Base-by-base conservation (phyloP, 2,888 invertebrate species). In the Brachynemurus nebulosus region DNA sequence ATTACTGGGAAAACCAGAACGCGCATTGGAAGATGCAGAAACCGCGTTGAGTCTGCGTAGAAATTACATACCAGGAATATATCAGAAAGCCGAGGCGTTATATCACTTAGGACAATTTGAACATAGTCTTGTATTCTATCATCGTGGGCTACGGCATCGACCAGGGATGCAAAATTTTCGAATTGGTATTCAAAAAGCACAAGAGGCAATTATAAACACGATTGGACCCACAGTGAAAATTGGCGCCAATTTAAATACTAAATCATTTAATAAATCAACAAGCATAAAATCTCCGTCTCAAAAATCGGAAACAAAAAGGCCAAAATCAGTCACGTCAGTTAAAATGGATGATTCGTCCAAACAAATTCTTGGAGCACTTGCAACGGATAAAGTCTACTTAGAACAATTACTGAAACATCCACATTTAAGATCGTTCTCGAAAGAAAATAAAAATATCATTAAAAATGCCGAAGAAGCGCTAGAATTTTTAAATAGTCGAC, bases 31-130 rank as follows among this genome's bases (percentile, higher is more conserved):
- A 44, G 90, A 95, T 59, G 90, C 92, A 0, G 90, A 93, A 60
- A 73, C 77, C 2, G 89, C 91, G 0, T 67, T 93, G 2, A 69
- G 69, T 40, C 69, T 78, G 41, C 85, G 86, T 55, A 78, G 80
- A 35, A 76, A 73, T 50, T 82, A 80, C 57, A 73, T 80, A 42
- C 72, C 74, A 54, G 86, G 80, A 5, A 72, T 91, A 47, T 86
- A 83, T 56, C 88, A 89, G 58, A 95, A 93, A 65, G 93, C 93
- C 0, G 93, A 95, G 63, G 82, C 90, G 0, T 68, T 93, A 30
- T 95, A 92, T 64, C 86, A 86, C 61, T 74, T 91, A 40, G 91
- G 91, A 0, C 86, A 92, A 59, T 95, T 93, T 59, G 95, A 95
- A 61, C 79, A 89, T 62, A 90, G 92, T 54, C 72, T 95, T 19